Evolutionary conservation across 1,140 invertebrate genomes (phyloP), one percentile per base, ranked within the genome.

Genomic region (Drosophila ercepeae): DNA sequence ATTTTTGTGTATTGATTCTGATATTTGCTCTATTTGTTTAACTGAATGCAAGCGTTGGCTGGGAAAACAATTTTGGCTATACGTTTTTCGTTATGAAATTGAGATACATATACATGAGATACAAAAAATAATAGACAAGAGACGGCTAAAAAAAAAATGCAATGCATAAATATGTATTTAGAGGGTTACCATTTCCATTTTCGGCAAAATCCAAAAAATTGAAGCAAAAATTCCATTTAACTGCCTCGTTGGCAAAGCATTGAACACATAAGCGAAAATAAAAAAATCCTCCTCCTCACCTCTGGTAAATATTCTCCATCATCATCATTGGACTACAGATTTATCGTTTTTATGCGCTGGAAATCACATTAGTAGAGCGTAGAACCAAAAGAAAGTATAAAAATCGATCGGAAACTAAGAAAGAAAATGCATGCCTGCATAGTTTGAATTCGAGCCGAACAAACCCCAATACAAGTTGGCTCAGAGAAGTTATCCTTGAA

Each of bases 321-420:
- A 53, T 67, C 61, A 67, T 67, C 64, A 34, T 64, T 13, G 64
- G 48, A 53, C 46, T 60, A 49, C 76, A 75, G 79, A 84, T 84
- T 84, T 84, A 84, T 84, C 75, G 79, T 64, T 86, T 86, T 84
- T 79, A 86, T 79, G 67, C 81, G 79, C 71, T 86, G 81, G 18
- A 84, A 79, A 84, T 84, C 81, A 86, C 79, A 86, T 84, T 86
- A 84, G 81, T 50, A 57, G 46, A 49, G 72, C 71, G 76, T 73
- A 76, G 79, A 86, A 75, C 75, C 75, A 86, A 79, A 63, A 76
- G 75, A 86, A 57, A 65, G 81, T 72, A 74, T 68, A 64, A 75
- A 82, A 79, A 86, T 59, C 34, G 27, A 27, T 54, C 27, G 61
- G 46, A 60, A 53, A 21, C 57, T 34, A 46, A 21, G 58, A 27